These are phyloP conservation scores for Neocloeon triangulifer DNA, from an alignment of 1,140 invertebrate species.

Conservation along the genomic window DNA sequence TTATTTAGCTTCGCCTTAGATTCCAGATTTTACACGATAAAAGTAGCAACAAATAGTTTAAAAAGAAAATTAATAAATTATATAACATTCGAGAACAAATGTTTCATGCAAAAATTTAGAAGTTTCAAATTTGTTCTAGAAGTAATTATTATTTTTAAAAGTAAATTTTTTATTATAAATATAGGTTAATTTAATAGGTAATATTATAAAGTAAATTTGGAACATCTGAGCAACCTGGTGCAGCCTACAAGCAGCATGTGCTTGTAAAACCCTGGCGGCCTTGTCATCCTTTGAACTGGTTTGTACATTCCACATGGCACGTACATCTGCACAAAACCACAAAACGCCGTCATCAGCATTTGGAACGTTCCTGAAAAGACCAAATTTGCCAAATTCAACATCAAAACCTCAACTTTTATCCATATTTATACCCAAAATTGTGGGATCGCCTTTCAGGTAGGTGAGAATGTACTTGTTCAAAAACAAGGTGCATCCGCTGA, in stretches of 20 bases:
- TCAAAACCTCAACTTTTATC: conserved; percentile 10
- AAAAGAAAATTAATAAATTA: no score
- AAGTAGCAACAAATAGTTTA: no score
- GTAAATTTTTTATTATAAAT: neutral
- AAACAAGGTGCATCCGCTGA: conserved; percentile 57
- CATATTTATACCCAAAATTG: conserved; percentile 57
- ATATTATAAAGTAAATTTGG: conserved; percentile 1
- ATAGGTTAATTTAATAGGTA: no score
- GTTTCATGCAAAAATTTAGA: conserved; percentile 3
- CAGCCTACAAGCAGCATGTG: conserved; percentile 58
- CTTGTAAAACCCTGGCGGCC: conserved; percentile 45
- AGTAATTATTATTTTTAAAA: no score
- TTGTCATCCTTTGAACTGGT: conserved; percentile 29
- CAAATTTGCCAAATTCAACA: neutral
- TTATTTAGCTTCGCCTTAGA: no score
- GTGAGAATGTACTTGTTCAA: conserved; percentile 66
- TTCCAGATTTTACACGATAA: no score
- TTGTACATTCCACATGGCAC: conserved; percentile 51
- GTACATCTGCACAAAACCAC: conserved; percentile 55
- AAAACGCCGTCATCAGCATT: conserved; percentile 53
- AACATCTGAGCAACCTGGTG: conserved; percentile 33
- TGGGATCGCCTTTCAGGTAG: conserved; percentile 53
- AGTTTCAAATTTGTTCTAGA: neutral
- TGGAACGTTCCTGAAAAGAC: conserved; percentile 34
- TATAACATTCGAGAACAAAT: conserved; percentile 10